Conservation (phyloP, 2,888 invertebrate genomes). For the Ormyrus labotus region DNA sequence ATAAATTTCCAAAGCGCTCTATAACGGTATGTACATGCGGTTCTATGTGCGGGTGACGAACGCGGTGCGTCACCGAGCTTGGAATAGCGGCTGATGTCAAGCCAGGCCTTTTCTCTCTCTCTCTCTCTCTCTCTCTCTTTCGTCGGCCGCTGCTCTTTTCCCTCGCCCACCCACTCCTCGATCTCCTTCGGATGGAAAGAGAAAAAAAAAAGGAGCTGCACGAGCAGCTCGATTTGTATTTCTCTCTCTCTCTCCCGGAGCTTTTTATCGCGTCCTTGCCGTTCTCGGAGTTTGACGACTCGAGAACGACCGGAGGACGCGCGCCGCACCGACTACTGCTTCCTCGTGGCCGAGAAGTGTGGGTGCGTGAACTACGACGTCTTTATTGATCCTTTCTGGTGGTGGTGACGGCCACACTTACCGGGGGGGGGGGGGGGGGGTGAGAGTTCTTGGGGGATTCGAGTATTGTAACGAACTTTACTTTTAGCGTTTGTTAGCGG, state of each 20-base stretch:
- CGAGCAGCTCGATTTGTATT: conserved; percentile 19
- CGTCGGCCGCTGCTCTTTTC: conserved; percentile 24
- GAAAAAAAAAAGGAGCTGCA: neutral
- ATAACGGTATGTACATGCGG: neutral
- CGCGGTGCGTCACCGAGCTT: conserved; percentile 72
- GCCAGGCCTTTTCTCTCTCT: conserved; percentile 51
- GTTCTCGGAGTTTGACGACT: neutral
- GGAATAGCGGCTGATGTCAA: conserved; percentile 74
- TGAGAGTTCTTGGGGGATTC: neutral
- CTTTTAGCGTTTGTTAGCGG: conserved; percentile 10
- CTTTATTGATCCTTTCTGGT: conserved; percentile 24
- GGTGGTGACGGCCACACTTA: neutral
- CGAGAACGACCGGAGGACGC: too few species aligned
- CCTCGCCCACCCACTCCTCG: neutral
- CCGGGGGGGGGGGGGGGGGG: neutral
- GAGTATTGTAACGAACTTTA: neutral
- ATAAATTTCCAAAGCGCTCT: conserved; percentile 22
- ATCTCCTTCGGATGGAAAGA: conserved; percentile 2
- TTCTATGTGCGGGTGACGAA: neutral
- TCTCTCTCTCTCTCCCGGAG: neutral
- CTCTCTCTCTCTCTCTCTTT: neutral
- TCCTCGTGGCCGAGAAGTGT: neutral
- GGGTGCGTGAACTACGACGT: neutral
- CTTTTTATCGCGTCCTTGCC: neutral
- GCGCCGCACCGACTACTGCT: conserved; percentile 1